Base-by-base conservation (phyloP, 2,113 vertebrate genomes). In the Xiphophorus maculatus region DNA sequence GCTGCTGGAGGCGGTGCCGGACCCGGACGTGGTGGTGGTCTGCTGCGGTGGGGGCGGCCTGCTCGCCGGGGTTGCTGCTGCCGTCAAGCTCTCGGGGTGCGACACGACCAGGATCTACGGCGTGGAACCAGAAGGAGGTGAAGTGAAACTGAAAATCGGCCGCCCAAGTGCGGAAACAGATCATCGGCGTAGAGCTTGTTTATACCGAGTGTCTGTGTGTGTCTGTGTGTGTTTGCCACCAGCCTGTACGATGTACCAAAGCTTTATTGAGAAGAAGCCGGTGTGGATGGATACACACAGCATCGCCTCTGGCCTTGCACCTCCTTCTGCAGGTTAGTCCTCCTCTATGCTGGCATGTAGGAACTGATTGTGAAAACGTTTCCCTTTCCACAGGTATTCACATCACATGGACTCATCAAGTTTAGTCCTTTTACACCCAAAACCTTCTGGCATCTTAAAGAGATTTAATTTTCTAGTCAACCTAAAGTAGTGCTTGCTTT, bases 241-340 rank as follows among this genome's bases (percentile, higher is more conserved):
- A 95, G 95, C 94, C 25, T 95, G 94, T 65, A 95, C 94, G 63
- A 95, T 95, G 94, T 92, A 93, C 82, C 92, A 63, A 76, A 95
- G 94, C 71, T 94, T 94, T 44, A 86, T 84, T 33, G 92, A 95
- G 88, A 93, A 94, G 77, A 94, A 89, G 73, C 92, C 94, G 3
- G 88, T 95, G 30, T 84, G 25, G 32, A 95, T 95, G 94, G 88
- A 94, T 48, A 60, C 90, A n/a, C 91, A 89, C 71, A 95, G 95
- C 82, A 86, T 95, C 11, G 94, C 94, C 15, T 90, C 93, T 32
- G 94, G 94, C 58, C 92, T 95, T 0, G 95, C 94, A 0, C 95
- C 94, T 44, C 94, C 95, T 10, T 94, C 74, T 76, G 94, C 94
- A 90, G 94, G 80, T 77, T 68, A 2, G 25, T 28, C 28, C 33